phyloP scores from a whole-genome alignment of 2,888 invertebrate genomes.

The Tenthredo livida region DNA sequence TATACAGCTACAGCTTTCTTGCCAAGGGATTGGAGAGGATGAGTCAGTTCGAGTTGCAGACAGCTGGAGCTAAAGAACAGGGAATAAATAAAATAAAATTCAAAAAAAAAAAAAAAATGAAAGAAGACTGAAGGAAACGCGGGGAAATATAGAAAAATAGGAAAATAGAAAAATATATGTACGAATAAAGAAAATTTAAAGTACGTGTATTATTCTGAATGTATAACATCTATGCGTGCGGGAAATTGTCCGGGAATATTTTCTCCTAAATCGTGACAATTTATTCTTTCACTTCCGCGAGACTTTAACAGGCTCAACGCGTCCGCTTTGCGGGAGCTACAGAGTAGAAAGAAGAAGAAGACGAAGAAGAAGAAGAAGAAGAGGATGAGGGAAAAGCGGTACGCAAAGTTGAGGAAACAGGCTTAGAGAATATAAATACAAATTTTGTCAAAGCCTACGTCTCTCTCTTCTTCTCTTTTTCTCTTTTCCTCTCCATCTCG shows the following conservation, averaged over 20 bases:
- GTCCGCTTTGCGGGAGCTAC: not conserved
- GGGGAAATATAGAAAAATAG: not conserved
- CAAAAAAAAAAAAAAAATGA: not conserved
- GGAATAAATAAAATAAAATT: not conserved
- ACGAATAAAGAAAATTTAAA: not conserved
- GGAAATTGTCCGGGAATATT: not conserved
- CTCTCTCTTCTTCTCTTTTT: not conserved
- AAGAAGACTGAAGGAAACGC: not conserved
- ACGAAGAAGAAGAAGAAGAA: not conserved
- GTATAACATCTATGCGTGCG: not conserved
- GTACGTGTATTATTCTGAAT: not conserved
- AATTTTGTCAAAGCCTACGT: slow-evolving; percentile 31
- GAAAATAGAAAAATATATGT: not conserved
- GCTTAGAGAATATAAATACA: slow-evolving; percentile 24
- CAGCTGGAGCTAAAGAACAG: not conserved
- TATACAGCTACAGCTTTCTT: not conserved
- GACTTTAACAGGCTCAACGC: slow-evolving; percentile 29
- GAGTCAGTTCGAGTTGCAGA: not conserved
- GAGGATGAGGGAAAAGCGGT: not conserved
- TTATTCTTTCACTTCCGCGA: slow-evolving; percentile 15
- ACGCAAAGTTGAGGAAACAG: slow-evolving; percentile 19
- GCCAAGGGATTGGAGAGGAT: not conserved
- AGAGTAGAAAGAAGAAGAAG: not conserved
- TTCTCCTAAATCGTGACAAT: slow-evolving; percentile 6
- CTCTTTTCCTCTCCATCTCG: not conserved